phyloP scores from a whole-genome alignment of 1,140 invertebrate genomes.

The Euwallacea fornicatus region DNA sequence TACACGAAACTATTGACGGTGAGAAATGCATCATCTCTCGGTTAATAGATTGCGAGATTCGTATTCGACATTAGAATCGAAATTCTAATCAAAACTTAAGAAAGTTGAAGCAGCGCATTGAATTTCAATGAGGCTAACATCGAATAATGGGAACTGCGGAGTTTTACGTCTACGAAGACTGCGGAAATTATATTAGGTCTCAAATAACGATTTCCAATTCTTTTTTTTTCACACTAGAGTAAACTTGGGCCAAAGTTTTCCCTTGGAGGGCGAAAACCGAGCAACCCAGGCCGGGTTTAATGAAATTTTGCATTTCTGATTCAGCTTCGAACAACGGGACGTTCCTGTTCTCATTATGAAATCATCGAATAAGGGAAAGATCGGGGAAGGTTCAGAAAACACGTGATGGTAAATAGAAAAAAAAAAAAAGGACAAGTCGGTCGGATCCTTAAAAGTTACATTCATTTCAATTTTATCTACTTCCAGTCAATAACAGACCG shows the following conservation, averaged over 20 bases:
- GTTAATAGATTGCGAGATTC: too few relatives aligned
- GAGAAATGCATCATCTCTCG: too few relatives aligned
- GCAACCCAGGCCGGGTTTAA: conserved; percentile 5
- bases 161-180: conserved; percentile 17
- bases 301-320: conserved; percentile 23
- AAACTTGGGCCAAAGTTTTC: conserved; percentile 22
- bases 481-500: too few relatives aligned
- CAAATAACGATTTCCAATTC: conserved; percentile 28
- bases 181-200: conserved; percentile 30
- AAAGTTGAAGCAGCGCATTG: conserved; percentile 13
- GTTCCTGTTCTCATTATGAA: too few relatives aligned
- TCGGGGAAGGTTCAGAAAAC: too few relatives aligned
- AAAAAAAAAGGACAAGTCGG: too few relatives aligned
- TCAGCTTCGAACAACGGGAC: background rate
- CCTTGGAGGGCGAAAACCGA: background rate
- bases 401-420: too few relatives aligned
- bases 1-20: too few relatives aligned
- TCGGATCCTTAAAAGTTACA: too few relatives aligned
- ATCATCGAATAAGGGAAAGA: too few relatives aligned
- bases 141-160: conserved; percentile 8
- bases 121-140: conserved; percentile 28
- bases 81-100: conserved; percentile 15
- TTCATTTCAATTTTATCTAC: too few relatives aligned
- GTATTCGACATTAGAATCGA: too few relatives aligned
- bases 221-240: conserved; percentile 27